These are phyloP conservation scores for Nematolebias whitei DNA, from an alignment of 2,113 vertebrate species.

Conservation along the genomic window DNA sequence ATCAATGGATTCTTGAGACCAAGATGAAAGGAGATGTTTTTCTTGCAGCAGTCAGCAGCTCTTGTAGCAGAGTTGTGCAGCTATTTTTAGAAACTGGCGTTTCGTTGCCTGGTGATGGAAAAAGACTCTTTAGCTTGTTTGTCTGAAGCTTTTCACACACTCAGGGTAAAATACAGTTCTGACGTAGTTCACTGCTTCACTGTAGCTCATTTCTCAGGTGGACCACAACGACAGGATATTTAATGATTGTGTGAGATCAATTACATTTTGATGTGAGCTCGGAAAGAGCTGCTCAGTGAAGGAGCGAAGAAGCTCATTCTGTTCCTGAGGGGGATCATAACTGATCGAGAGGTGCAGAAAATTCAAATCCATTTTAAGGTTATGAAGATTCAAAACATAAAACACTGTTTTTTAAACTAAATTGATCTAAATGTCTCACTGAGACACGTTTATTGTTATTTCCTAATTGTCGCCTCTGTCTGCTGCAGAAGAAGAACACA, in stretches of 20 bases:
- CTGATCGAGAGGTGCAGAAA: too few relatives aligned
- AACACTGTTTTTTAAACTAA: too few relatives aligned
- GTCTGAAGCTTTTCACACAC: not conserved
- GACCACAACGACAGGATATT: not conserved
- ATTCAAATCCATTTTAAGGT: not conserved
- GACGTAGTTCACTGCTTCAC: constrained; percentile 1
- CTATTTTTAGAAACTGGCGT: constrained; percentile 4
- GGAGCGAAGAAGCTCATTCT: not conserved
- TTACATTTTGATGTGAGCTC: not conserved
- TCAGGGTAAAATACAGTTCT: not conserved
- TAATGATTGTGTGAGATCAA: not conserved
- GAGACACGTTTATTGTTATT: too few relatives aligned
- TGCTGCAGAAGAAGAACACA: too few relatives aligned
- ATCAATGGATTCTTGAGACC: not conserved
- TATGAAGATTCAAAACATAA: not conserved
- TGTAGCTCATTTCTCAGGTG: not conserved
- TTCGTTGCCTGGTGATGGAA: constrained; percentile 13
- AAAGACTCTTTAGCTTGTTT: not conserved
- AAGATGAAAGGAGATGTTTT: not conserved
- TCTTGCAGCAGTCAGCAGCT: not conserved
- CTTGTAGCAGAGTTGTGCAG: not conserved
- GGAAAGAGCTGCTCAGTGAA: not conserved
- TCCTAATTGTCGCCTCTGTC: too few relatives aligned
- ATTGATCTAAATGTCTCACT: too few relatives aligned
- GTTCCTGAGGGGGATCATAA: too few relatives aligned